Evolutionary conservation across 1,140 invertebrate species (phyloP), one percentile per base, ranked within the genome.

Genomic region (Ylistrum balloti): DNA sequence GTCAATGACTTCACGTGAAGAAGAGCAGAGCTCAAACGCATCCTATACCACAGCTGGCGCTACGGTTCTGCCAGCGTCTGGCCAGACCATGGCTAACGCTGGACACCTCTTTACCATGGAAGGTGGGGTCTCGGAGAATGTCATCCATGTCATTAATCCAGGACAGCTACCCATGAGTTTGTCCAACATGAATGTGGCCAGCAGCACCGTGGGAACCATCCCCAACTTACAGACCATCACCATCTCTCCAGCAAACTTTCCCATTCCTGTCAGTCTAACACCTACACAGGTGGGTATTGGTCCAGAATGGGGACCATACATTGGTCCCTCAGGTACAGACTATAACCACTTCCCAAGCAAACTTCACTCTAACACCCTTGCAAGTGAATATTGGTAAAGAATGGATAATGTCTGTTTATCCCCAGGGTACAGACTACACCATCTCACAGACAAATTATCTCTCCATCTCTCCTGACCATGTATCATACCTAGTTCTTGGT

Each of bases 61-160:
- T 0, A 74, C 88, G 20, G 33, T 86, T 28, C 85, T 41, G 15
- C 38, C 89, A 9, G 28, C 33, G 28, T 22, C 45, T 20, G 45
- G 45, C 22, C 45, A 56, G 20, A 56, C 56, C 45, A 85, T 86
- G 85, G 32, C 85, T 17, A 86, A 34, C 28, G 90, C 74, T 45
- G 88, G 85, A 10, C 48, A 87, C 20, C 86, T 92, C 35, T 89
- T 91, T 74, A 88, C 90, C n/a, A 94, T 94, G 94, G 94, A 93
- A 3, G 91, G 90, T 33, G 74, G 86, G 22, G 89, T 87, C 20
- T 87, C 91, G 34, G 95, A 95, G 74, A 95, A 95, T 86, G 92
- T 95, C 86, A 94, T 95, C 48, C 95, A 95, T 91, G 94, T 95
- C 13, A 92, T 95, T n/a, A 94, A 92, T 74, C 91, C 92, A n/a